Evolutionary conservation across 2,113 vertebrate genomes (phyloP), one percentile per base, ranked within the genome.

Genomic region (Thunnus maccoyii): DNA sequence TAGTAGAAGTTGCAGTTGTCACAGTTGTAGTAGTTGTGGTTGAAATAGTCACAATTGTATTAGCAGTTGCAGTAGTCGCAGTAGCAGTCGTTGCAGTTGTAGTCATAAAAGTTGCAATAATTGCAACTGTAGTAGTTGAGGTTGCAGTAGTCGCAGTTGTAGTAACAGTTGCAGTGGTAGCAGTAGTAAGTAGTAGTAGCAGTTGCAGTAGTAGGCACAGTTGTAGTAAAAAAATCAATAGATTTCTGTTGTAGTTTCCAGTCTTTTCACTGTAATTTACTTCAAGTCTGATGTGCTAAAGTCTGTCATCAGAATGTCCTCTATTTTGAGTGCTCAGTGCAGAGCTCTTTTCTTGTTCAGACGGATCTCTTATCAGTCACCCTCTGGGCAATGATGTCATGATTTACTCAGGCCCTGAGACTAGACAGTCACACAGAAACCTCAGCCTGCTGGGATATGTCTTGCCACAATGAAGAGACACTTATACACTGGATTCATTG

Each of bases 351-450:
- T 70, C 20, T 63, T 69, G 57, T 15, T 41, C 55, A 75, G 32
- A 48, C 68, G 25, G 62, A 25, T 58, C 54, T 27, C 17, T 50
- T 18, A 47, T 85, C 72, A 70, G n/a, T 50, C 3, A 8, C 36
- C 51, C 71, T 51, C 5, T 0, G 32, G 76, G 63, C 10, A 44
- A n/a, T 73, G 86, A 83, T 56, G 83, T 83, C 76, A 83, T 36
- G 68, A 71, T 63, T 27, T 46, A 80, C 25, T 60, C 83, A 58
- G 30, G 16, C 62, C 25, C 62, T 0, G 13, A 70, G 86, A 68
- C 79, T 76, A 76, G 67, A 85, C 76, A 16, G 9, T 17, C 56
- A 16, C 47, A 75, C 66, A 71, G 55, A 65, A 65, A 62, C 17
- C n/a, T 50, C 14, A 2, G 27, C 60, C 62, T 68, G 32, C 57